Percentiles rank a stretch among this genome's conserved stretches.
These are phyloP conservation scores for Epinotia bilunana DNA, from an alignment of 2,888 invertebrate species.

Conservation along the genomic window DNA sequence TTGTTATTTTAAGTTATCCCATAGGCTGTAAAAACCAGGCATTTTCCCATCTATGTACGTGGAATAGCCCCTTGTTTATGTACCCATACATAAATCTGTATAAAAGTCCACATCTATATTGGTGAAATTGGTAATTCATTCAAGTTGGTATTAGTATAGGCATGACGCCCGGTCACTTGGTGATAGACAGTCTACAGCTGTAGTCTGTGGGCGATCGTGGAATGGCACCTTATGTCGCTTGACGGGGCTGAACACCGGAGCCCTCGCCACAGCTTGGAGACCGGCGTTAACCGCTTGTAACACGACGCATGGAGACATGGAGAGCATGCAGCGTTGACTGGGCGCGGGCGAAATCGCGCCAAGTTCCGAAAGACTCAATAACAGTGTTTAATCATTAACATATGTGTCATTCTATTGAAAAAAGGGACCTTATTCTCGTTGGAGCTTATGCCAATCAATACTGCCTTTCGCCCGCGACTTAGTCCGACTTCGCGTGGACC, in stretches of 20 bases:
- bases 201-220: background rate
- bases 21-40: slow-evolving; percentile 24
- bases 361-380: too few species aligned
- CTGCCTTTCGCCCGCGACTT: too few species aligned
- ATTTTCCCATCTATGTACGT: slow-evolving; percentile 16
- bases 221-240: slow-evolving; percentile 8
- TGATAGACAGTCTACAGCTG: background rate
- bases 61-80: slow-evolving; percentile 17
- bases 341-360: slow-evolving; percentile 2
- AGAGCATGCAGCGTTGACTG: slow-evolving; percentile 24
- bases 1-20: slow-evolving; percentile 8
- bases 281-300: slow-evolving; percentile 17
- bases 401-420: too few species aligned
- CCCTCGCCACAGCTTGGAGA: slow-evolving; percentile 10
- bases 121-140: background rate
- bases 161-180: background rate
- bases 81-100: background rate
- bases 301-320: slow-evolving; percentile 27
- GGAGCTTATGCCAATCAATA: too few species aligned
- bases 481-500: too few species aligned
- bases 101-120: slow-evolving; percentile 15
- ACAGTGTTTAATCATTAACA: too few species aligned
- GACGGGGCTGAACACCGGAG: slow-evolving; percentile 15
- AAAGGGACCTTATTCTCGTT: too few species aligned
- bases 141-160: too few species aligned